Base-by-base conservation (phyloP, 2,888 invertebrate species). In the Melipona bicolor region DNA sequence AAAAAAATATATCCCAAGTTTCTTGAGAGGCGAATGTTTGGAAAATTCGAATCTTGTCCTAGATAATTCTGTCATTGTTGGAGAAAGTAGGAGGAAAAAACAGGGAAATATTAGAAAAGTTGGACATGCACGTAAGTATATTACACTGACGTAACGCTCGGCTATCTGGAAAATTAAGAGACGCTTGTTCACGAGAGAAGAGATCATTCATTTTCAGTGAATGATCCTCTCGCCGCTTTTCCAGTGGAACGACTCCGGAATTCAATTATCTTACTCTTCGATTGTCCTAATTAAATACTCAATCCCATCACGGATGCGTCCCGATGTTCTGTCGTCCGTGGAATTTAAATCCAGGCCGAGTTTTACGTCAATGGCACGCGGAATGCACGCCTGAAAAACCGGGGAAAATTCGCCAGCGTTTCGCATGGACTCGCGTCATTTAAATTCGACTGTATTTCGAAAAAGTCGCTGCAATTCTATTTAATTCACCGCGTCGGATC, bases 231-330 rank as follows among this genome's bases (percentile, higher is more conserved):
- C 81, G 74, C 32, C 61, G 79, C 76, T 70, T 70, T 79, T 84
- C 86, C 86, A 49, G 80, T 76, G 85, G 89, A 89, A 88, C 88
- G 88, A 88, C 88, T 89, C 86, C 65, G 84, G 79, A 91, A 91
- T 90, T 90, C 90, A 92, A 90, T 91, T 93, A 91, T 91, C 92
- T 90, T 90, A 90, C 88, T 85, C 85, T 88, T 91, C 89, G 90
- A 75, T 87, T 87, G 79, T 84, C 85, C 91, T 91, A 92, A 92
- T 93, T 92, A 92, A 92, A 92, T 91, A 90, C 91, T 92, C 91
- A 89, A 91, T 92, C 90, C 89, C 87, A 91, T 90, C 87, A 85
- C 87, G 88, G 84, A 81, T 78, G 81, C 71, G 73, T 88, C 85
- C 85, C 71, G 75, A 70, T 69, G 77, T 88, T 72, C 74, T 32